Evolutionary conservation across 2,797 vertebrate species (phyloP).

Genomic region (Sardinella longiceps): DNA sequence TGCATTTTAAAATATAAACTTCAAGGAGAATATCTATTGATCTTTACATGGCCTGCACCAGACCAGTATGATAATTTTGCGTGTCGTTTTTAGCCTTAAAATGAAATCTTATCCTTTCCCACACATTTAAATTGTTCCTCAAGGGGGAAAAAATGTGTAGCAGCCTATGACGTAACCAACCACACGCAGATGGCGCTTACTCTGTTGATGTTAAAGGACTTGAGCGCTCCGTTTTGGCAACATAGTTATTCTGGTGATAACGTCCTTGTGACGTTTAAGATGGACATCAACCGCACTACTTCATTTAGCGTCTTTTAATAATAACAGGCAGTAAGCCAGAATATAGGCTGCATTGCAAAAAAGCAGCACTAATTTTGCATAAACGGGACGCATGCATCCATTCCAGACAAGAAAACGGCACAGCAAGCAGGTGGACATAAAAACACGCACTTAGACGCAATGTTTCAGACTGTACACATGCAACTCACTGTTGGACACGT

Average conservation of each 20-base stretch:
- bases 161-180: conserved; percentile 18
- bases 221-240: background rate
- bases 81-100: background rate
- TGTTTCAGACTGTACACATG: background rate
- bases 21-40: too few relatives aligned
- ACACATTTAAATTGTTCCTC: background rate
- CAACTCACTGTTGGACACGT: background rate
- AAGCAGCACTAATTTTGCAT: background rate
- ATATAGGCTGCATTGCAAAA: background rate
- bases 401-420: background rate
- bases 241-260: background rate
- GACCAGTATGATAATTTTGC: background rate
- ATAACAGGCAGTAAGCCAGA: background rate
- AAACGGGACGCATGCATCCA: background rate
- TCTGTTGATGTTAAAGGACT: conserved; percentile 22
- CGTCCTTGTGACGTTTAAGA: background rate
- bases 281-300: background rate
- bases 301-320: background rate
- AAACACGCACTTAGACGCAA: background rate
- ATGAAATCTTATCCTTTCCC: background rate
- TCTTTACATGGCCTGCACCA: too few relatives aligned
- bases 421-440: background rate
- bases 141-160: background rate
- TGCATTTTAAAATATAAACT: too few relatives aligned
- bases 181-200: conserved; percentile 26